A percentile compares a stretch with the other conserved stretches of the same genome.
Evolutionary conservation across 1,140 invertebrate genomes (phyloP).

Genomic region (Asobara japonica): DNA sequence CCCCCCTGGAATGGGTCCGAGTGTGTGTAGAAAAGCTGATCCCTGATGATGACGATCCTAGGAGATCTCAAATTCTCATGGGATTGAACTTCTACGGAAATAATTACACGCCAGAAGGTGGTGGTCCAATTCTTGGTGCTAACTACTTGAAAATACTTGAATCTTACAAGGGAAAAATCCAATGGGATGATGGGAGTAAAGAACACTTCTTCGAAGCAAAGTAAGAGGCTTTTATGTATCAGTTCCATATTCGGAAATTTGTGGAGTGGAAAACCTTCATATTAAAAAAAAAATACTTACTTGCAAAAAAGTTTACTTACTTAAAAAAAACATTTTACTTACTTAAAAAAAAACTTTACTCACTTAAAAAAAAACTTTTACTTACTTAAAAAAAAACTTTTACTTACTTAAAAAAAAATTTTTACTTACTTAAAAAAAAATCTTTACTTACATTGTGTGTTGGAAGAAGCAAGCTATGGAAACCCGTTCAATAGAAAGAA

Average conservation of each 20-base stretch:
- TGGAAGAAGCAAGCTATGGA: too few species aligned
- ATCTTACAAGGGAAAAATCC: slow-evolving; percentile 76
- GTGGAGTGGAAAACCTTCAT: too few species aligned
- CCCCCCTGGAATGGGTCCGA: slow-evolving; percentile 85
- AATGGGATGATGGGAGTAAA: slow-evolving; percentile 79
- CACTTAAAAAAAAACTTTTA: background rate
- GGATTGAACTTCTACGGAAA: slow-evolving; percentile 96
- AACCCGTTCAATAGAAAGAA: slow-evolving; percentile 46
- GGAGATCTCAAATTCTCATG: slow-evolving; percentile 82
- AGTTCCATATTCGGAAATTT: background rate
- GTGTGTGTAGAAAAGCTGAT: slow-evolving; percentile 80
- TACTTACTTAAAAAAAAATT: background rate
- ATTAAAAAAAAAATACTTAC: too few species aligned
- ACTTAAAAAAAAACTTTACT: background rate
- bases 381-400: slow-evolving; percentile 6
- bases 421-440: slow-evolving; percentile 15
- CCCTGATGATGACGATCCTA: slow-evolving; percentile 69
- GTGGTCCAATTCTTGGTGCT: slow-evolving; percentile 80
- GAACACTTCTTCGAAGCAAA: slow-evolving; percentile 90
- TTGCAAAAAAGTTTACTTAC: slow-evolving; percentile 1
- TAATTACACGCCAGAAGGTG: slow-evolving; percentile 81
- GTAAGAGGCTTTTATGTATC: slow-evolving; percentile 67
- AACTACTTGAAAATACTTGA: slow-evolving; percentile 80
- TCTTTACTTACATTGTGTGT: slow-evolving; percentile 20
- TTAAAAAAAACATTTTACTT: background rate